Evolutionary conservation across 2,113 vertebrate genomes (phyloP).

Genomic region (Thunnus maccoyii): DNA sequence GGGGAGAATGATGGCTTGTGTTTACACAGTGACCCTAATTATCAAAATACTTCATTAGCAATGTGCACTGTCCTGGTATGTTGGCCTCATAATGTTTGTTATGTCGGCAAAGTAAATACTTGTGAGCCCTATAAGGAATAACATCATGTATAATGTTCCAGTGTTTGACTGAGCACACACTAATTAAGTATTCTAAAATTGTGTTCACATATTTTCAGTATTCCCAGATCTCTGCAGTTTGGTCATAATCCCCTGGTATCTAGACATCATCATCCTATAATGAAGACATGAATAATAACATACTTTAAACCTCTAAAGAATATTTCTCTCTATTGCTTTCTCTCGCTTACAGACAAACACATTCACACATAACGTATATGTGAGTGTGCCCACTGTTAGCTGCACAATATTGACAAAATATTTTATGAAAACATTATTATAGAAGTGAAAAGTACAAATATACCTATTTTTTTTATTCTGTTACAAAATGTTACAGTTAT

Average conservation of each 20-base stretch:
- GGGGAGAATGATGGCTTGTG: constrained; percentile 78
- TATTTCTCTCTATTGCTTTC: neutral
- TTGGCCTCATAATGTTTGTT: constrained; percentile 44
- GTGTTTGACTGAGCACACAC: constrained; percentile 43
- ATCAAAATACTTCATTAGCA: constrained; percentile 85
- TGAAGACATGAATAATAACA: neutral
- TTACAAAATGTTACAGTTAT: neutral
- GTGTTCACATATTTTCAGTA: constrained; percentile 24
- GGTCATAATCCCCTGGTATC: neutral
- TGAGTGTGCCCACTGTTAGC: too few relatives aligned
- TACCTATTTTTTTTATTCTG: neutral
- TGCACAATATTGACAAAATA: neutral
- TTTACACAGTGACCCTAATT: constrained; percentile 88
- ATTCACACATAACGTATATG: neutral
- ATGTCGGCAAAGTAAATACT: constrained; percentile 42
- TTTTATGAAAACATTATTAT: too few relatives aligned
- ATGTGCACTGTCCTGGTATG: constrained; percentile 64
- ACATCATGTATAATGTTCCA: constrained; percentile 32
- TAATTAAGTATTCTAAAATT: constrained; percentile 48
- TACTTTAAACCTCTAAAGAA: neutral
- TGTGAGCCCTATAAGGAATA: constrained; percentile 26
- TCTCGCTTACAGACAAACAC: neutral
- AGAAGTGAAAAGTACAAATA: neutral
- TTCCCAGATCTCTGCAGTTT: constrained; percentile 4
- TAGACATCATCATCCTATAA: neutral